Evolutionary conservation across 2,888 invertebrate genomes (phyloP), one percentile per base, ranked within the genome.

Genomic region (Euzophera pinguis): DNA sequence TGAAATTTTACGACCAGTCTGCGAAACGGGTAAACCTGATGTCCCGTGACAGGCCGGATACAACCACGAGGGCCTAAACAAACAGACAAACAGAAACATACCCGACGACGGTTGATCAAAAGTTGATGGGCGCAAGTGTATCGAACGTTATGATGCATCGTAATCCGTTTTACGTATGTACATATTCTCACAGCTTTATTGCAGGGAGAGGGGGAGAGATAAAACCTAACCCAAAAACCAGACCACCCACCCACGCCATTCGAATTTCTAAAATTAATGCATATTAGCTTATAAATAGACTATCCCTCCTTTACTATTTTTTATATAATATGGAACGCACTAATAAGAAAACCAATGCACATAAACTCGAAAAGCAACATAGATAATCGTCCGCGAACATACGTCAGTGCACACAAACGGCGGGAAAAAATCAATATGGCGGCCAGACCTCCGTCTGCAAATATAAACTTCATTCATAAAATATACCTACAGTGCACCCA

Each of bases 391-490:
- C 17, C 27, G 37, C 14, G 41, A 52, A 49, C 55, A 35, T 41
- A 50, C 41, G 45, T 42, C 17, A 41, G 17, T 14, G 42, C 35
- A 50, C 22, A 50, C 34, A 7, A 49, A 48, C 32, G 39, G 53
- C 50, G 53, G 50, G 71, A 75, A 78, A 73, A 75, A 79, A 83
- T 78, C 83, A 75, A 82, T 82, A 81, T 69, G 69, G 61, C 68
- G 64, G 69, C 62, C 62, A 67, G 65, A 70, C 70, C 76, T 71
- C 77, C 70, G 71, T 69, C 75, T 67, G 64, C 63, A 66, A 67
- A 78, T 71, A 72, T 62, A 65, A 73, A 75, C 69, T 71, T 73
- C 85, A 85, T 85, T 85, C 85, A 85, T 71, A 72, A 78, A 71
- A 70, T 74, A 74, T 72, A 78, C 65, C 65, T 67, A 63, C 65